Percentiles rank a stretch among this genome's conserved stretches.
Conservation (phyloP, 2,888 invertebrate genomes). For the Drosophila borealis region DNA sequence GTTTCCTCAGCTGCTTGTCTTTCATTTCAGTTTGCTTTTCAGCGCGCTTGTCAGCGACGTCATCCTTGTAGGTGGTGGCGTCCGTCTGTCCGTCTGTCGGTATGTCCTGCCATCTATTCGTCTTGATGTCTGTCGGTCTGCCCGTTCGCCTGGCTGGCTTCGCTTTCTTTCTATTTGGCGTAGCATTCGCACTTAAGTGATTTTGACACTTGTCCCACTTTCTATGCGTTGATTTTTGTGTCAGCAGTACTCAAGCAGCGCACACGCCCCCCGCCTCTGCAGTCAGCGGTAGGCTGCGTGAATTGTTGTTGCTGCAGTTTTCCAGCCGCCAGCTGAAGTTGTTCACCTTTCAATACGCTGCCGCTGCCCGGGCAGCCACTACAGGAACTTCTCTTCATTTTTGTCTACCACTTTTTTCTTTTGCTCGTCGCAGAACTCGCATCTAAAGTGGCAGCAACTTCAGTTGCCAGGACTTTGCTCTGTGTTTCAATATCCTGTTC, state of each 20-base stretch:
- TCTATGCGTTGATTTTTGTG: constrained; percentile 80
- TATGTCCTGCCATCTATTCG: constrained; percentile 6
- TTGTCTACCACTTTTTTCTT: constrained; percentile 1
- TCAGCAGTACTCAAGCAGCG: constrained; percentile 60
- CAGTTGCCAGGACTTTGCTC: constrained; percentile 33
- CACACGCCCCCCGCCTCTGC: constrained; percentile 2
- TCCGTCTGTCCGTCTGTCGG: constrained; percentile 33
- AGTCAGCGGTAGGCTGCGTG: constrained; percentile 19
- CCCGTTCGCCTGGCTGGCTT: constrained; percentile 48
- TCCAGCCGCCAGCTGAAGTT: constrained; percentile 52
- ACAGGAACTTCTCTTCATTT: constrained; percentile 30
- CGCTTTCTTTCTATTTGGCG: constrained; percentile 71
- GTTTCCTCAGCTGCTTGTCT: constrained; percentile 63
- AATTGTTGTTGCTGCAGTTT: constrained; percentile 18
- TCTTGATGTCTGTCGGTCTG: constrained; percentile 16
- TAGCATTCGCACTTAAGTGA: constrained; percentile 78
- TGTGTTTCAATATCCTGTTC: not conserved
- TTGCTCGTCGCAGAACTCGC: constrained; percentile 31
- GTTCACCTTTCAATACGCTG: constrained; percentile 73
- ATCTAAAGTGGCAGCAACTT: constrained; percentile 63
- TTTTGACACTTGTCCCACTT: constrained; percentile 79
- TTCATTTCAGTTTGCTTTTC: constrained; percentile 47
- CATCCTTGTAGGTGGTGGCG: constrained; percentile 60
- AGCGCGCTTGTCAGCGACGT: constrained; percentile 38
- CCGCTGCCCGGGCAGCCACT: constrained; percentile 28